Conservation (phyloP, 2,797 vertebrate species). For the Ctenopoma kingsleyae region DNA sequence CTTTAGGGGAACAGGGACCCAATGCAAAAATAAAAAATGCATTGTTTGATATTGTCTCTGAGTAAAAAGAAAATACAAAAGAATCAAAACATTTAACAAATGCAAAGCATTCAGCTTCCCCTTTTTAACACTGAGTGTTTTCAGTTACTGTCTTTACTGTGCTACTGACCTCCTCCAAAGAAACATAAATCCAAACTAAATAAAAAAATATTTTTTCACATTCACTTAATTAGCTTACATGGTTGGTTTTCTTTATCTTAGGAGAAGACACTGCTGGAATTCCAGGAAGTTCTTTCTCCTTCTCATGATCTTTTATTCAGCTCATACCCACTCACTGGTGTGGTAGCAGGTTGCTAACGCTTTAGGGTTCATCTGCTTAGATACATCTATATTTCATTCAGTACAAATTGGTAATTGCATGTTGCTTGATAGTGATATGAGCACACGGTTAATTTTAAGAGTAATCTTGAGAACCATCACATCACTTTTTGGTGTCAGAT, state of each 20-base stretch:
- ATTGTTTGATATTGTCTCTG: constrained; percentile 73
- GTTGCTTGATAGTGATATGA: constrained; percentile 67
- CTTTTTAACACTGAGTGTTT: constrained; percentile 49
- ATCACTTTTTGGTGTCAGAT: constrained; percentile 75
- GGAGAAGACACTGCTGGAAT: constrained; percentile 72
- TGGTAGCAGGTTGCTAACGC: constrained; percentile 57
- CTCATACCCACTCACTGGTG: constrained; percentile 43
- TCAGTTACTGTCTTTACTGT: constrained; percentile 51
- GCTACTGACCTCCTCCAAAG: constrained; percentile 72
- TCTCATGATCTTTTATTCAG: constrained; percentile 59
- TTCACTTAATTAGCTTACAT: constrained; percentile 86
- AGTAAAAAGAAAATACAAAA: constrained; percentile 74
- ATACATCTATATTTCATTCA: constrained; percentile 59
- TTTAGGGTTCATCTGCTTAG: constrained; percentile 58
- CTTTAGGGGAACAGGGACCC: constrained; percentile 75
- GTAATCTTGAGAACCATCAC: constrained; percentile 57
- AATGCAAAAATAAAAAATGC: constrained; percentile 63
- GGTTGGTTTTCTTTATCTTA: constrained; percentile 77
- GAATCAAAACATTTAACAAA: constrained; percentile 53
- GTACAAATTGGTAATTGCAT: constrained; percentile 48
- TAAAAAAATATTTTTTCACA: constrained; percentile 85
- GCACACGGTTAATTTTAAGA: constrained; percentile 54
- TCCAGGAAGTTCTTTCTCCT: constrained; percentile 59
- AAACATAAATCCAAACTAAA: constrained; percentile 78
- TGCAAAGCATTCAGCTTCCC: constrained; percentile 49